Base-by-base conservation (phyloP, 1,140 invertebrate species). In the Aphis gossypii region DNA sequence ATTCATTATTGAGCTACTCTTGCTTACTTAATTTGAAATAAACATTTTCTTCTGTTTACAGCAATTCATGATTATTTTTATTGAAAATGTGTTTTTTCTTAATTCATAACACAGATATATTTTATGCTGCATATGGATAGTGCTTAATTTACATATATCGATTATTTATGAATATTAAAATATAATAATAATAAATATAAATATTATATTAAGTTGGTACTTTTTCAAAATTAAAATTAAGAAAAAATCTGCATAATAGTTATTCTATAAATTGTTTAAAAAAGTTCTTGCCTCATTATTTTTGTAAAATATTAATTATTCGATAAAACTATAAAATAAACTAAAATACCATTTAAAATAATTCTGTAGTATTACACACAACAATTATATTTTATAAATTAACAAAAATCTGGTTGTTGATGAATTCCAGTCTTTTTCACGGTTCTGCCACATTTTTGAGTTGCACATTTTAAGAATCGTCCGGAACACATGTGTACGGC, bases 321-420 rank as follows among this genome's bases (percentile, higher is more conserved):
- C 20, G 14, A 88, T 6, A 20, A 0, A 84, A 44, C 83, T 84
- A 84, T 23, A 84, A n/a, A 86, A 46, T 44, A 86, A 86, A 86
- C 83, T 86, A 46, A 86, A 88, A 88, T 88, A 51, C 46, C 86
- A 23, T 23, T 54, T 9, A 54, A 89, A 54, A 88, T 88, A 89
- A 89, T 8, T 89, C 9, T 2, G 18, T 7, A 48, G 20, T 3
- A 56, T 11, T 54, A 23, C 1, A 87, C 18, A 87, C 20, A 46
- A 14, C 41, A 51, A 35, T 35, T 38, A 56, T 56, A 89, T 38
- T 56, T 35, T 38, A 54, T 14, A 89, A 89, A 87, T n/a, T 88
- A 88, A 88, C 46, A n/a, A 51, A 51, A 89, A 89, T 89, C n/a
- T 89, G n/a, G 48, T 56, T 41, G 51, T 56, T 89, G 30, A 38